Conservation (phyloP, 2,888 invertebrate species). For the Bombyx huttoni region DNA sequence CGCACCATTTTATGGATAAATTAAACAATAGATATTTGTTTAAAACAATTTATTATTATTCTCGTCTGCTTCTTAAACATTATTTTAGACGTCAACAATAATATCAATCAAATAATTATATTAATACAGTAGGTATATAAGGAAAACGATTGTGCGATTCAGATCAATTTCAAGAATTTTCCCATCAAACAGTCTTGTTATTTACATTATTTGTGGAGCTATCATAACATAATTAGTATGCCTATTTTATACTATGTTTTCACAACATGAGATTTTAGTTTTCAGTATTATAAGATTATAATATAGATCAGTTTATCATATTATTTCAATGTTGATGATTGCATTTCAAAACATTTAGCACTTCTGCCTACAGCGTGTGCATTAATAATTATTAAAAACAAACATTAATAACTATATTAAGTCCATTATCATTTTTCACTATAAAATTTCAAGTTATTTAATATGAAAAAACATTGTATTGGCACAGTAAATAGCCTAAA, state of each 20-base stretch:
- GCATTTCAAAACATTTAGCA: no score
- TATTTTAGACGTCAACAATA: conserved; percentile 42
- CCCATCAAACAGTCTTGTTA: conserved; percentile 49
- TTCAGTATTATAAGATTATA: no score
- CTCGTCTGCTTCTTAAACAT: conserved; percentile 32
- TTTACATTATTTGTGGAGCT: conserved; percentile 19
- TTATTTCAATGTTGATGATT: no score
- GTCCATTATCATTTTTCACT: no score
- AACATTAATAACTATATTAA: no score
- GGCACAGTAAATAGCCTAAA: no score
- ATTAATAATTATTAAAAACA: no score
- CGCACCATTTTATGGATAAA: background rate
- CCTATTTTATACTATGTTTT: background rate
- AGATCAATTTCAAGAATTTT: conserved; percentile 32
- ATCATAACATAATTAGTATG: background rate
- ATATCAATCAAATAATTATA: conserved; percentile 21
- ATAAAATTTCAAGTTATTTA: no score
- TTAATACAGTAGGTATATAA: conserved; percentile 31
- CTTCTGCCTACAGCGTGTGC: no score
- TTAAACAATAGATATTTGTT: conserved; percentile 12
- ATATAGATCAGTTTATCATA: no score
- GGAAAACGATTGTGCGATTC: conserved; percentile 51
- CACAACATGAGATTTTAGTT: background rate
- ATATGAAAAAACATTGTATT: no score
- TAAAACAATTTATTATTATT: conserved; percentile 41